A percentile compares a stretch with the other conserved stretches of the same genome.
phyloP scores from a whole-genome alignment of 2,113 vertebrate genomes.

The Aplodontia rufa region DNA sequence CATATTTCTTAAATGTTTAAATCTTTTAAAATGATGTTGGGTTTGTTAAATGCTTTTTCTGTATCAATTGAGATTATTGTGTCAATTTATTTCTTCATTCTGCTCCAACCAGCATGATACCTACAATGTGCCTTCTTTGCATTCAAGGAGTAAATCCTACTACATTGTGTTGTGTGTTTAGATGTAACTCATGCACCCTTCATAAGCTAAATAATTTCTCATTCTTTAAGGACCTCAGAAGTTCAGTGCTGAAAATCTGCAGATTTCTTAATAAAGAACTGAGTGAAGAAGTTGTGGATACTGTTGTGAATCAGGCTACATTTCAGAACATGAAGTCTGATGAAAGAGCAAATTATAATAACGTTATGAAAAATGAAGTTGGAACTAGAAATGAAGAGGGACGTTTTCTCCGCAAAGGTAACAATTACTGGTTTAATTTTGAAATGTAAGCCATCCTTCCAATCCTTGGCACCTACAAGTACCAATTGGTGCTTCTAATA shows the following conservation, averaged over 20 bases:
- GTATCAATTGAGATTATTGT: background rate
- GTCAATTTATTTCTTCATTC: background rate
- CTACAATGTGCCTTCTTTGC: background rate
- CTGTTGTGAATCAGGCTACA: conserved; percentile 65
- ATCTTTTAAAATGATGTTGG: background rate
- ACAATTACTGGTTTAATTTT: background rate
- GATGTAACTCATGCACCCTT: background rate
- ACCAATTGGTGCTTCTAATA: background rate
- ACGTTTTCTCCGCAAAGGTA: conserved; percentile 70
- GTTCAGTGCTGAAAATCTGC: conserved; percentile 71
- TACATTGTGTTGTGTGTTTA: too few relatives aligned
- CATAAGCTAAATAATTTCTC: background rate
- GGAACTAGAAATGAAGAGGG: background rate
- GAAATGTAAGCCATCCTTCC: background rate
- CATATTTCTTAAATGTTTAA: background rate
- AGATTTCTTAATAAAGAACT: conserved; percentile 75
- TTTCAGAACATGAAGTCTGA: conserved; percentile 76
- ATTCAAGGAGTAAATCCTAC: background rate
- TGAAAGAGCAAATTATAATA: conserved; percentile 66
- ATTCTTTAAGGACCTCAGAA: conserved; percentile 73
- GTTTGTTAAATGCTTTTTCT: background rate
- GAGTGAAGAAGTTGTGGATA: conserved; percentile 67
- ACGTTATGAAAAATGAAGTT: background rate
- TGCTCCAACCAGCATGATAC: background rate
- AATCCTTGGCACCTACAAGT: background rate